These are phyloP conservation scores for Yponomeuta malinellus DNA, from an alignment of 2,888 invertebrate genomes.

Conservation along the genomic window DNA sequence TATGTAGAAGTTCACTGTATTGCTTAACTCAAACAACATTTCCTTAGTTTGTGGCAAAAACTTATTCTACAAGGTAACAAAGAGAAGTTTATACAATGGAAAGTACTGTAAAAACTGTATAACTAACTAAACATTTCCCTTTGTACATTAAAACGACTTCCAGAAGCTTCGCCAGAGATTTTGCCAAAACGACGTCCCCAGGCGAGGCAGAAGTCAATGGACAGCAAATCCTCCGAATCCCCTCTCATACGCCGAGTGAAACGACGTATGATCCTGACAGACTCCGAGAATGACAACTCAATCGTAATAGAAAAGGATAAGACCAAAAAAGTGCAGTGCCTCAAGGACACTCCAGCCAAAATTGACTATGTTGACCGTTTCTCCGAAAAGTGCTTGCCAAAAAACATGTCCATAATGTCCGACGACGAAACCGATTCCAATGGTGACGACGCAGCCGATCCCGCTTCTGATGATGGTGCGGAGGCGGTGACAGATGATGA, in stretches of 20 bases:
- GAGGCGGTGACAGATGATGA: constrained; percentile 22
- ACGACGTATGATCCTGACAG: constrained; percentile 51
- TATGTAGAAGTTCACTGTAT: too few species aligned
- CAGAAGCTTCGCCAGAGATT: constrained; percentile 54
- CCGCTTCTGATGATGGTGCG: constrained; percentile 22
- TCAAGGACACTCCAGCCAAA: constrained; percentile 58
- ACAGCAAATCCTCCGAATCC: constrained; percentile 30
- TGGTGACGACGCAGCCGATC: constrained; percentile 20
- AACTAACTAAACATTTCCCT: too few species aligned
- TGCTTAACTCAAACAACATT: too few species aligned
- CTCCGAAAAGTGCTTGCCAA: background rate
- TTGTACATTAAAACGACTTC: background rate
- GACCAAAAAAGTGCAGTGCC: constrained; percentile 45
- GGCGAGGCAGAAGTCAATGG: constrained; percentile 22
- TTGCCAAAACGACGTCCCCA: constrained; percentile 43
- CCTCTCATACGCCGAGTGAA: constrained; percentile 44
- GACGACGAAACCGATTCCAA: constrained; percentile 18
- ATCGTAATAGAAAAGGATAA: constrained; percentile 52
- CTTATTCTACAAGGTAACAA: too few species aligned
- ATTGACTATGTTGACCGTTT: constrained; percentile 14
- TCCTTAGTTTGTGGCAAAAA: too few species aligned
- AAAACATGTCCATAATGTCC: constrained; percentile 7
- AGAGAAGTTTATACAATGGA: too few species aligned
- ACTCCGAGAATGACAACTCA: constrained; percentile 64
- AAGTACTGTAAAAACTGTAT: too few species aligned